phyloP scores from a whole-genome alignment of 1,140 invertebrate species.

The Steinernema feltiae region DNA sequence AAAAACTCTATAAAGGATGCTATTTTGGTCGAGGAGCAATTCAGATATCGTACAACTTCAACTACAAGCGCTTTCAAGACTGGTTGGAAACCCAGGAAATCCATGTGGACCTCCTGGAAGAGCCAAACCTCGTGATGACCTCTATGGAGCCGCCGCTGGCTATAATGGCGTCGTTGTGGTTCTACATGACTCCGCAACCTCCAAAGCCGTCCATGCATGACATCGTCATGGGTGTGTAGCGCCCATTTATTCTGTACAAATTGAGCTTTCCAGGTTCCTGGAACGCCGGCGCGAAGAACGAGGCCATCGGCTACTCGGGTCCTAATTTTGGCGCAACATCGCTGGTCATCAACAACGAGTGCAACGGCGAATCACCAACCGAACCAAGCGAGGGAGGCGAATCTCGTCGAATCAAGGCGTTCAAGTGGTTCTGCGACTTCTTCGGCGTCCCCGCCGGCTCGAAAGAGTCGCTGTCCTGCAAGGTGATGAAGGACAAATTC shows the following conservation, averaged over 20 bases:
- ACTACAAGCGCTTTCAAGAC: constrained; percentile 52
- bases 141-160: constrained; percentile 55
- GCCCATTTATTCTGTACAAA: background rate
- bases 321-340: constrained; percentile 57
- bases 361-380: constrained; percentile 45
- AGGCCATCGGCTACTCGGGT: constrained; percentile 44
- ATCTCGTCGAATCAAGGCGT: constrained; percentile 52
- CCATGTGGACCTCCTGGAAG: constrained; percentile 46
- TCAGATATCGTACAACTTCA: constrained; percentile 56
- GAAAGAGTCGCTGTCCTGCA: constrained; percentile 44
- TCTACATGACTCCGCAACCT: constrained; percentile 57
- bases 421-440: constrained; percentile 55
- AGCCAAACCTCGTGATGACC: constrained; percentile 54
- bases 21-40: constrained; percentile 55
- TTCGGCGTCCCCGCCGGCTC: constrained; percentile 45
- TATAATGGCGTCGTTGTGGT: constrained; percentile 53
- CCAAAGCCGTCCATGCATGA: constrained; percentile 57
- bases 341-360: constrained; percentile 56
- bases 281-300: constrained; percentile 47
- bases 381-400: constrained; percentile 50
- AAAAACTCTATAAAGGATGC: constrained; percentile 42
- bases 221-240: constrained; percentile 47
- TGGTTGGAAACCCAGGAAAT: constrained; percentile 42
- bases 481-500: constrained; percentile 39
- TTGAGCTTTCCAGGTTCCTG: constrained; percentile 22